Evolutionary conservation across 2,888 invertebrate genomes (phyloP), one percentile per base, ranked within the genome.

Genomic region (Argynnis bischoffii): DNA sequence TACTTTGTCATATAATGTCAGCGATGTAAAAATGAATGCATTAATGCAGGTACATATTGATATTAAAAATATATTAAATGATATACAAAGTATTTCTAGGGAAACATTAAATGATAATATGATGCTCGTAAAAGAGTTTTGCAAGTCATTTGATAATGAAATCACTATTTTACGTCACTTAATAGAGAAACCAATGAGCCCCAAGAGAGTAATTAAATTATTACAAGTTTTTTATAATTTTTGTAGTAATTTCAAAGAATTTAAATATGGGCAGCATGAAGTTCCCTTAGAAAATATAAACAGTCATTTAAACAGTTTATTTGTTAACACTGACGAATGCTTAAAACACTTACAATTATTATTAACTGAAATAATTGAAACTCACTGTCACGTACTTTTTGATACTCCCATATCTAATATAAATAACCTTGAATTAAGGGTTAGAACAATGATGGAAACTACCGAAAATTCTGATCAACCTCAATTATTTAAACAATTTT

Each of bases 161-260:
- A 87, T 90, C 69, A 81, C 82, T 1, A 80, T 90, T 67, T 73
- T 91, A 51, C 77, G 81, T 54, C 82, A 79, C 67, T 78, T 90
- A 13, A 79, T 89, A 56, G 77, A 79, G 41, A 88, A 89, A 72
- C 77, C 79, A 55, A 72, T 83, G 6, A 87, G 78, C 65, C 85
- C 85, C 69, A 91, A 89, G 68, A 86, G 83, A 78, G 71, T 90
- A 15, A 88, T 91, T 64, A 79, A 90, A 69, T 76, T 91, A 46
- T 72, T 90, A 26, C 88, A 90, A 77, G 86, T 90, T 74, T 89
- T 87, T 73, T 80, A 69, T 63, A 78, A 77, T 14, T 71, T 91
- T 5, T 79, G 84, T 74, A 77, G 68, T 59, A 78, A 78, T 3
- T 80, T 90, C 11, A 78, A 76, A 60, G 77, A 81, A 31, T 89